These are phyloP conservation scores for Drosophila nr. medialis DNA, from an alignment of 2,888 invertebrate species.

Conservation along the genomic window DNA sequence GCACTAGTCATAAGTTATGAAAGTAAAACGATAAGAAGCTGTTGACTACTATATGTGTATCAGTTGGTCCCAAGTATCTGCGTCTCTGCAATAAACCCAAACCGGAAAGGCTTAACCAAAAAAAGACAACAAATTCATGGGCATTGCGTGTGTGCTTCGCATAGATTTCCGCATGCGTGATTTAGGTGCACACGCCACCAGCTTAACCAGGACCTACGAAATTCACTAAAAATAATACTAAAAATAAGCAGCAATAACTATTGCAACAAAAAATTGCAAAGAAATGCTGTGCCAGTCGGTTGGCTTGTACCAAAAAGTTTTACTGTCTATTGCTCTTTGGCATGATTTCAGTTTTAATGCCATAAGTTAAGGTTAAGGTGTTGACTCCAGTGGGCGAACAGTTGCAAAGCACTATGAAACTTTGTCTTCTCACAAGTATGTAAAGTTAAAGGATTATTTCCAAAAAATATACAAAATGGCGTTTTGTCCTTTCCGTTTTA, in stretches of 20 bases:
- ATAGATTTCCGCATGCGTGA: conserved; percentile 34
- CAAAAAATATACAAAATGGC: background rate
- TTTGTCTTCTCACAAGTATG: background rate
- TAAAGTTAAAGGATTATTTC: background rate
- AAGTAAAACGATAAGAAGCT: background rate
- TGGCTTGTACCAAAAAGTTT: conserved; percentile 21
- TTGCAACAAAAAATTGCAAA: background rate
- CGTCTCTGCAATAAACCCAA: background rate
- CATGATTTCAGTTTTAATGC: conserved; percentile 35
- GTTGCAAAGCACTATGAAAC: background rate
- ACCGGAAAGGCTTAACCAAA: background rate
- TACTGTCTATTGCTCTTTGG: conserved; percentile 32
- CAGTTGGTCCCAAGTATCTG: background rate
- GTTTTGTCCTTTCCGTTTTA: too few relatives aligned
- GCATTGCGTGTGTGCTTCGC: conserved; percentile 32
- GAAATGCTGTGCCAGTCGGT: conserved; percentile 31
- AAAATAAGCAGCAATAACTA: conserved; percentile 22
- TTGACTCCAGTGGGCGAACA: background rate
- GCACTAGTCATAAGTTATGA: background rate
- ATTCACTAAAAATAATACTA: conserved; percentile 21
- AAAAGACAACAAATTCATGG: background rate
- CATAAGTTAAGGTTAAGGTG: conserved; percentile 10
- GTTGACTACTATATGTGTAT: background rate
- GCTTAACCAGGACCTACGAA: conserved; percentile 3
- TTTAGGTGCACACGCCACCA: conserved; percentile 49